Percentiles rank a stretch among this genome's conserved stretches.
Conservation (phyloP, 2,888 invertebrate genomes). For the Byasa hedistus region DNA sequence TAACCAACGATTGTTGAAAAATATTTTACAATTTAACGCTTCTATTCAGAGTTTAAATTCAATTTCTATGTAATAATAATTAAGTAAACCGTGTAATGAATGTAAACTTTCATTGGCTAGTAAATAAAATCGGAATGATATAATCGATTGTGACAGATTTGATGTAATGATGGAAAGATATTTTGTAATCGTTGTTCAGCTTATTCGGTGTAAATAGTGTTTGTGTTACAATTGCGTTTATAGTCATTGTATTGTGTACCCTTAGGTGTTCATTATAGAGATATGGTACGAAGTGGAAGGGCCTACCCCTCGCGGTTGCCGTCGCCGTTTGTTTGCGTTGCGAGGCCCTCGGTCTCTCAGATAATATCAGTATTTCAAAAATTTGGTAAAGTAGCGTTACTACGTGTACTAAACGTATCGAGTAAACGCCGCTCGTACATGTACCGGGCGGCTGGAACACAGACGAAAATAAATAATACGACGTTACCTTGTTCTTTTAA, state of each 20-base stretch:
- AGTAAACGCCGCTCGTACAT: conserved; percentile 64
- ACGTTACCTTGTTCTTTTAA: conserved; percentile 52
- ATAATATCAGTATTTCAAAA: conserved; percentile 78
- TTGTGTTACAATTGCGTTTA: conserved; percentile 34
- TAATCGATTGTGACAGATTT: conserved; percentile 3
- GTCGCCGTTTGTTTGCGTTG: conserved; percentile 70
- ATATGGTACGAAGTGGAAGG: conserved; percentile 42
- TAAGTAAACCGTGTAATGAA: conserved; percentile 12
- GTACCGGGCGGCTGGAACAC: conserved; percentile 72
- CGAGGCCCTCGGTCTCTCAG: conserved; percentile 62
- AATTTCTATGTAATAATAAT: background rate
- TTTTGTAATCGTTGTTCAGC: conserved; percentile 34
- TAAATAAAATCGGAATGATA: background rate
- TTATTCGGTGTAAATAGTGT: conserved; percentile 41
- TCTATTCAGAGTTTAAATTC: conserved; percentile 7
- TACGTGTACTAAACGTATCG: conserved; percentile 69
- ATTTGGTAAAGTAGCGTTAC: conserved; percentile 76
- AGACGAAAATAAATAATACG: conserved; percentile 78
- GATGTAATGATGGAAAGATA: conserved; percentile 38
- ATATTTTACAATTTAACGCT: conserved; percentile 11
- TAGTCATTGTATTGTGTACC: conserved; percentile 40
- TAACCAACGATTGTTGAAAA: conserved; percentile 14
- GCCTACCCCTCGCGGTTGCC: conserved; percentile 60
- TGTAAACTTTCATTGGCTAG: background rate
- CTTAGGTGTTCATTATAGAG: conserved; percentile 42